phyloP scores from a whole-genome alignment of 2,888 invertebrate species.

The Linyphia triangularis region DNA sequence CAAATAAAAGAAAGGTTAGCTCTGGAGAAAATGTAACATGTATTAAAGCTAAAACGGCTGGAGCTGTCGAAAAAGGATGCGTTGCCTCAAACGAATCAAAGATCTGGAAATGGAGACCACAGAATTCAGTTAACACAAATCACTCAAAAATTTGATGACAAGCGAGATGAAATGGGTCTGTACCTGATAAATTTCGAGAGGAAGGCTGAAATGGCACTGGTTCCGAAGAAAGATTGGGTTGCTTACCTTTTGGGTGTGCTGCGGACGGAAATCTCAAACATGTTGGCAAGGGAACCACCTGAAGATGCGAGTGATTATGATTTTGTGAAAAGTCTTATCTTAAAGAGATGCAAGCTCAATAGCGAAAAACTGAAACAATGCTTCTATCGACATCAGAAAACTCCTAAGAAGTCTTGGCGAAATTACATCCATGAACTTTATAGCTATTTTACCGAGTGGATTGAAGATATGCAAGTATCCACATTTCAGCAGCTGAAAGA shows the following conservation, averaged over 20 bases:
- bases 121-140: constrained; percentile 9
- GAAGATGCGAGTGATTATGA: constrained; percentile 9
- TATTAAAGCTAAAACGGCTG: not conserved
- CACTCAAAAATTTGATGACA: constrained; percentile 13
- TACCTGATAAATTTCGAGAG: constrained; percentile 21
- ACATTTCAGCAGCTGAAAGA: constrained; percentile 25
- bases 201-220: constrained; percentile 16
- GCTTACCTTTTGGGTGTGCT: constrained; percentile 13
- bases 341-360: constrained; percentile 29
- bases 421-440: constrained; percentile 9
- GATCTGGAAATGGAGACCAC: not conserved
- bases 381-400: constrained; percentile 9
- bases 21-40: not conserved
- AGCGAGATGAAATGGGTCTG: constrained; percentile 5
- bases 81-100: not conserved
- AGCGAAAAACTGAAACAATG: constrained; percentile 25
- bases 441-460: constrained; percentile 4
- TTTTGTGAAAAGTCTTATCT: constrained; percentile 14
- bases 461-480: not conserved
- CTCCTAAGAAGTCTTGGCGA: constrained; percentile 9
- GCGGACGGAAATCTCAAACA: not conserved
- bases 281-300: constrained; percentile 20
- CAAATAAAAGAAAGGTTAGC: not conserved
- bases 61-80: not conserved
- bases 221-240: constrained; percentile 2